Conservation (phyloP, 2,797 vertebrate genomes). For the Dermochelys coriacea region DNA sequence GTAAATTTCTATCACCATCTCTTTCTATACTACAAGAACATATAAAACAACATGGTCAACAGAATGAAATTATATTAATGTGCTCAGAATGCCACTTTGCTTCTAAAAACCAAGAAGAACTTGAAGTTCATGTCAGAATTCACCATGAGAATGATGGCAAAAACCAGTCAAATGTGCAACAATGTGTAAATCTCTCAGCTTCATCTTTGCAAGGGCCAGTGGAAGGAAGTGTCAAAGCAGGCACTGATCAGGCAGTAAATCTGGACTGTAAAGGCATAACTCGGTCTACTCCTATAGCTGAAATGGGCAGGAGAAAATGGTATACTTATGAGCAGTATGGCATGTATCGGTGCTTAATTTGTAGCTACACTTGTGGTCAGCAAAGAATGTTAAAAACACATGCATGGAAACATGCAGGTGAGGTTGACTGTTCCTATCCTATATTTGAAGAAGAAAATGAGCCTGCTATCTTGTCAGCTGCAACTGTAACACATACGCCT, state of each 20-base stretch:
- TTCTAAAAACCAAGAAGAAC: constrained; percentile 90
- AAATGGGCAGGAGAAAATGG: constrained; percentile 90
- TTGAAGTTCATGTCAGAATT: constrained; percentile 90
- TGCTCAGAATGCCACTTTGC: constrained; percentile 89
- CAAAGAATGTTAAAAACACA: constrained; percentile 98
- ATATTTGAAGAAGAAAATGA: constrained; percentile 93
- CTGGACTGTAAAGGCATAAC: constrained; percentile 43
- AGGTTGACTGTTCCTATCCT: constrained; percentile 96
- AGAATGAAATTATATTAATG: constrained; percentile 85
- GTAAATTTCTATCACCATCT: constrained; percentile 89
- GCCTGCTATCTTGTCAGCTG: constrained; percentile 73
- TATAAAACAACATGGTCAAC: constrained; percentile 90
- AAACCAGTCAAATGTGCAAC: constrained; percentile 60
- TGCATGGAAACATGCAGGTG: constrained; percentile 96
- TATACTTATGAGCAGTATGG: constrained; percentile 94
- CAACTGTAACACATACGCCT: constrained; percentile 58
- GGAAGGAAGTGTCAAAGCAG: constrained; percentile 59
- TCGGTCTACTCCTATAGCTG: not conserved
- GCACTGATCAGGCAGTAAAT: constrained; percentile 43
- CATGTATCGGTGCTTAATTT: constrained; percentile 95
- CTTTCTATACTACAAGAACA: constrained; percentile 90
- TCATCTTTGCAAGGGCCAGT: constrained; percentile 38
- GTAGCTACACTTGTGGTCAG: constrained; percentile 96
- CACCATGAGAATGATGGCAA: constrained; percentile 81
- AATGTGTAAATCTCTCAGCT: not conserved